Base-by-base conservation (phyloP, 1,140 invertebrate genomes). In the Drosophila baimaii region DNA sequence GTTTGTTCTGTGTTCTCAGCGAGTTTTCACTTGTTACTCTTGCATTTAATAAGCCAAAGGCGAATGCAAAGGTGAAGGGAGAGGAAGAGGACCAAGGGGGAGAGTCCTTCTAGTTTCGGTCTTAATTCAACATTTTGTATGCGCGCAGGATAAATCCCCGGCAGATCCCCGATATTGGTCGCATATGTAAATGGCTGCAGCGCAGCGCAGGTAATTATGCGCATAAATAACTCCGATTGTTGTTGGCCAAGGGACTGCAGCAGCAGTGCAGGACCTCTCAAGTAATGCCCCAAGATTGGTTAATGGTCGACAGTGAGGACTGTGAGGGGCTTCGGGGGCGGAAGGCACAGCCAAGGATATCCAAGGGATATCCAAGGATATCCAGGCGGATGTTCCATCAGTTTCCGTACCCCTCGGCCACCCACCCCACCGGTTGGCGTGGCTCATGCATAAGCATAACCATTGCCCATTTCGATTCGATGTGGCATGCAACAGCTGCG, bases 391-490 rank as follows among this genome's bases (percentile, higher is more conserved):
- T 44, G 65, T 21, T 19, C 27, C 43, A 41, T 51, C 23, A 23
- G 35, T 31, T 29, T 13, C 8, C 12, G n/a, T n/a, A n/a, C n/a
- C n/a, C n/a, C n/a, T n/a, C n/a, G n/a, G n/a, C n/a, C n/a, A n/a
- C 21, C 13, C n/a, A 13, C 12, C 21, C 21, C n/a, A 13, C 12
- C 8, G 52, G 17, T 29, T 21, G 37, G 43, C 41, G 37, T 29
- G 72, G 52, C 83, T 88, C 84, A 88, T 89, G 83, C 84, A 88
- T 86, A 86, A 88, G 79, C 83, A 86, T 88, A 86, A 73, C 83
- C 72, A 73, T 81, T 66, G 68, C 82, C 78, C 73, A 54, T 66
- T 77, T 46, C 81, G 59, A 80, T 74, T 64, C 78, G 78, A 71
- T 88, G 79, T 66, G 84, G 83, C 83, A 88, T 83, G 83, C 83